Conservation (phyloP, 2,797 vertebrate species). For the Anguilla marmorata region DNA sequence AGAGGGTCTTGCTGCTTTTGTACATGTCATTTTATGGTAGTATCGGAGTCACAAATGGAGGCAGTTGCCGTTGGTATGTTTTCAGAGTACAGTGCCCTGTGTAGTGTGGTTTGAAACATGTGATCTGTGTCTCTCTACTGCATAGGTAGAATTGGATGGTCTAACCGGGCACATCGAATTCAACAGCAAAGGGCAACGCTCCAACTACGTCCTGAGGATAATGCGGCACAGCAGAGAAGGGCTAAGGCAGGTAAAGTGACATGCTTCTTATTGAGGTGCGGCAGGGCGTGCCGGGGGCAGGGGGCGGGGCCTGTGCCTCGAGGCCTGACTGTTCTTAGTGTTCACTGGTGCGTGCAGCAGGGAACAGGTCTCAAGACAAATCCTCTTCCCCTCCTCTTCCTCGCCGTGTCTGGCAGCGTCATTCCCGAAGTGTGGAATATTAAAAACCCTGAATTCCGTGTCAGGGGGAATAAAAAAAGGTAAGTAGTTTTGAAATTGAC, state of each 20-base stretch:
- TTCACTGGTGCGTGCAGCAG: background rate
- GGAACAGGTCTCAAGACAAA: background rate
- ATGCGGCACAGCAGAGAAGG: constrained; percentile 87
- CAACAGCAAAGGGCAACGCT: constrained; percentile 98
- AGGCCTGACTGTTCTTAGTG: background rate
- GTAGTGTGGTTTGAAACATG: background rate
- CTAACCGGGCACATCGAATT: constrained; percentile 99
- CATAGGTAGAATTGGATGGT: constrained; percentile 99
- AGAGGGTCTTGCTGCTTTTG: too few species aligned
- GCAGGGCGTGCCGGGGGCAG: background rate
- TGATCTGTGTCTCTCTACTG: constrained; percentile 72
- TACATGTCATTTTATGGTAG: too few species aligned
- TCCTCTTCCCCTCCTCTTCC: background rate
- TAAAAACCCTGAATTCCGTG: background rate
- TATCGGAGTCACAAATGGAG: background rate
- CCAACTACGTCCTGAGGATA: constrained; percentile 93
- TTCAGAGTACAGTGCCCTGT: background rate
- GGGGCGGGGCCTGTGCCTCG: background rate
- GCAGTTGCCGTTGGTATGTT: background rate
- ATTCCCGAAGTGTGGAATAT: background rate
- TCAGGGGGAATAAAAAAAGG: background rate
- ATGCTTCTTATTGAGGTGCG: constrained; percentile 3
- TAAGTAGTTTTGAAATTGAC: background rate
- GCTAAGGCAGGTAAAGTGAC: constrained; percentile 87
- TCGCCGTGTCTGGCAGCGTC: background rate